Conservation (phyloP, 2,113 vertebrate genomes). For the Daubentonia madagascariensis region DNA sequence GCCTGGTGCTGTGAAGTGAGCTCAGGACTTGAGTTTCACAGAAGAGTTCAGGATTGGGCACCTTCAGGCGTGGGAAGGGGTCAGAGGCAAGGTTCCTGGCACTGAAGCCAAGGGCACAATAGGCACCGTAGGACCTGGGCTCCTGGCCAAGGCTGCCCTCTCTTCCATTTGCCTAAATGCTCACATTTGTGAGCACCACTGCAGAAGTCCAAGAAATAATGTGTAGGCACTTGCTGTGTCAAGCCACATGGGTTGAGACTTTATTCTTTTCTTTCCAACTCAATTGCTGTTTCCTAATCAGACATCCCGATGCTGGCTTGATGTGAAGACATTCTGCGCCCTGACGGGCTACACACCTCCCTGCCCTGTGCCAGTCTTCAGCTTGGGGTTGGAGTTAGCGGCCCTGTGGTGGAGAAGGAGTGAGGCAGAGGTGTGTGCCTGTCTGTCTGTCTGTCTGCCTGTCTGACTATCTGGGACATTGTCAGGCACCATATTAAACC, state of each 20-base stretch:
- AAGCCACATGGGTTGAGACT: background rate
- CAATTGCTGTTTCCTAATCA: background rate
- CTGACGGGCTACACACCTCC: background rate
- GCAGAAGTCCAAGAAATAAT: too few species aligned
- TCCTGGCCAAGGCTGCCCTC: background rate
- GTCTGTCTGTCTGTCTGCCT: background rate
- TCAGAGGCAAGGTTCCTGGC: background rate
- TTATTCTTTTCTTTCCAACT: background rate
- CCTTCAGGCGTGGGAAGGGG: background rate
- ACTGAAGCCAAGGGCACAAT: background rate
- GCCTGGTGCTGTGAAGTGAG: background rate
- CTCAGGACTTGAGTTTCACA: too few species aligned
- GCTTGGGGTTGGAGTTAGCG: background rate
- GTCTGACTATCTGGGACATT: background rate
- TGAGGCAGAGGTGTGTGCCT: too few species aligned
- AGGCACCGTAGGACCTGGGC: rapidly evolving
- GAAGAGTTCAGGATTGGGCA: background rate
- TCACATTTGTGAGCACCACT: background rate
- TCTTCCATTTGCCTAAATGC: background rate
- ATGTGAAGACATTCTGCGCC: background rate
- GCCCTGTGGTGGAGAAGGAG: background rate
- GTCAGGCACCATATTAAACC: too few species aligned
- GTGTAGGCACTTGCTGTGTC: background rate
- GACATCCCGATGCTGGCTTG: background rate
- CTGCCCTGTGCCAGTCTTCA: background rate